Evolutionary conservation across 2,113 vertebrate species (phyloP), one percentile per base, ranked within the genome.

Genomic region (Limanda limanda): DNA sequence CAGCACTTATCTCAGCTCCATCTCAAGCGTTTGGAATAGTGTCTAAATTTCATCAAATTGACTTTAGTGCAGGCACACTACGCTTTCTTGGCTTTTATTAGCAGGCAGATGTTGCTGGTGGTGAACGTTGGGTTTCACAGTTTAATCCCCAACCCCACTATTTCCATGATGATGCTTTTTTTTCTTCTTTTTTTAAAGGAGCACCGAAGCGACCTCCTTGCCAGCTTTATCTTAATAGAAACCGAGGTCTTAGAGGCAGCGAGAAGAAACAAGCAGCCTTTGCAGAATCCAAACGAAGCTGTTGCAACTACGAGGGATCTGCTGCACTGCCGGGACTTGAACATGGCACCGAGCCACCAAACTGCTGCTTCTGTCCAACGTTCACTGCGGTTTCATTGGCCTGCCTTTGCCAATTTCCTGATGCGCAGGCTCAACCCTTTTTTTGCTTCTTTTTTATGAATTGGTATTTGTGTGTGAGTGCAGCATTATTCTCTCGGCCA

Each of bases 321-420:
- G 48, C 77, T 73, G 78, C 80, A 64, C 80, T 68, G 27, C 81
- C 66, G 72, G 69, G 76, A 87, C 74, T 56, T 23, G 55, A 59
- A 45, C 66, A 18, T 84, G 85, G 83, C 82, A 79, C 72, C 51
- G 45, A 71, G 74, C 82, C 78, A 77, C 76, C 24, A 27, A 79
- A 88, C 42, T 57, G 65, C 74, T 74, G 61, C 81, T 60, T 75
- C 42, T 23, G 59, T 74, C 76, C 55, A 85, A 83, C 66, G 78
- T 86, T 88, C 88, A 86, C 80, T 85, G 78, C 40, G 11, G 55
- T 84, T 90, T 89, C 71, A 80, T 85, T 73, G 66, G 56, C 5
- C 35, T 70, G 81, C 72, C 79, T 73, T 74, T 85, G 86, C 82
- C 86, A 88, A 31, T 88, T 89, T 89, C 79, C 70, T 73, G 65